A percentile compares a stretch with the other conserved stretches of the same genome.
Conservation (phyloP, 2,113 vertebrate genomes). For the Formicarius rufipectus region DNA sequence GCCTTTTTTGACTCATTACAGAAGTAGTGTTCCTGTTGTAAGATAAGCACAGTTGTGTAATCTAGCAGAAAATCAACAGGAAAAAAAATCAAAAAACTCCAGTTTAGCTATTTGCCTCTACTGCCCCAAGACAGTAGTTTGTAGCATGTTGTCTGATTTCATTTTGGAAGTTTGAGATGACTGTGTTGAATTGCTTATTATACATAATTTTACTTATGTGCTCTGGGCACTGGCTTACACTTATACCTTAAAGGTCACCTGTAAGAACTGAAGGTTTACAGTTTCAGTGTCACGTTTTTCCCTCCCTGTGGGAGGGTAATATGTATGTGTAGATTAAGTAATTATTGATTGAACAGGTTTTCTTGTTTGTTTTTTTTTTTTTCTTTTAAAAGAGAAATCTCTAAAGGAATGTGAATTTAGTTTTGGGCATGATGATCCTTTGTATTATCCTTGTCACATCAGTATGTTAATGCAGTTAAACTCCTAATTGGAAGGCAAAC, state of each 20-base stretch:
- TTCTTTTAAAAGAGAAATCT: not conserved
- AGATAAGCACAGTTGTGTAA: not conserved
- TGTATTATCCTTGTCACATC: not conserved
- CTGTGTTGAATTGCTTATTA: not conserved
- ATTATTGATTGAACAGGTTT: no score
- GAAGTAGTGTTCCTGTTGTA: not conserved
- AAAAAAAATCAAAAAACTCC: not conserved
- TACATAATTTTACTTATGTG: not conserved
- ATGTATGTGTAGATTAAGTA: no score
- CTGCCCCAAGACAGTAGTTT: not conserved
- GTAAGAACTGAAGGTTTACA: not conserved
- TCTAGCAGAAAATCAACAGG: not conserved
- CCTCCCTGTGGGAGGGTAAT: no score
- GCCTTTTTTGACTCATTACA: not conserved
- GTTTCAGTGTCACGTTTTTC: accelerated
- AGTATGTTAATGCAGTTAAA: not conserved
- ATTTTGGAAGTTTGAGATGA: not conserved
- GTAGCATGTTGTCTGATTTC: accelerated
- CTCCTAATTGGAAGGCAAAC: slow-evolving; percentile 40
- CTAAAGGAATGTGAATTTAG: not conserved
- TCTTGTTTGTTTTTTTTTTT: not conserved
- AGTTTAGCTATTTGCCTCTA: not conserved
- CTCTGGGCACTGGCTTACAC: accelerated
- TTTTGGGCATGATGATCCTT: not conserved
- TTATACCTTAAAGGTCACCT: not conserved